A percentile compares a stretch with the other conserved stretches of the same genome.
Conservation (phyloP, 2,113 vertebrate genomes). For the Festucalex cinctus region DNA sequence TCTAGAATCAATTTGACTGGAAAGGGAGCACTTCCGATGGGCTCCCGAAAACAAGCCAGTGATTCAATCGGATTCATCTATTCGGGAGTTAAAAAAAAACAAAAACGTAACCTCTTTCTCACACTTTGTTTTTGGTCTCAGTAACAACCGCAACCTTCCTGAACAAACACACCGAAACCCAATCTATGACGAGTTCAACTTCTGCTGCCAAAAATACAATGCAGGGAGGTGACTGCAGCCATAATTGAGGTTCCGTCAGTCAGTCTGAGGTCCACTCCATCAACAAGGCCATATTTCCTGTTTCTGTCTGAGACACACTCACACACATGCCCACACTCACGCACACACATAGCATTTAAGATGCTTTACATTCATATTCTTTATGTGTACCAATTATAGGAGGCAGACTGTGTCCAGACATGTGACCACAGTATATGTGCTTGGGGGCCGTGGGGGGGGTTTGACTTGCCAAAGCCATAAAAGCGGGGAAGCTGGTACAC, state of each 20-base stretch:
- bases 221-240: conserved; percentile 12
- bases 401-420: conserved; percentile 17
- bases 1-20: background rate
- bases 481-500: conserved; percentile 43
- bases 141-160: conserved; percentile 3
- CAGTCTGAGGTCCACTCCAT: conserved; percentile 26
- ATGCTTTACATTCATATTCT: conserved; percentile 13
- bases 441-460: conserved; percentile 2
- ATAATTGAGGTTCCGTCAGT: conserved; percentile 32
- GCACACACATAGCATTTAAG: conserved; percentile 11
- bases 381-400: conserved; percentile 6
- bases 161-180: conserved; percentile 22
- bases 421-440: conserved; percentile 5
- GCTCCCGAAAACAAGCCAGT: background rate
- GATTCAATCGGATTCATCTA: background rate
- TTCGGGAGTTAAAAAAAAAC: background rate
- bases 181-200: conserved; percentile 16
- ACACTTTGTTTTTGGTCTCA: background rate
- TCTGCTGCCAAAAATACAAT: conserved; percentile 34
- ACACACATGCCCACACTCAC: conserved; percentile 10
- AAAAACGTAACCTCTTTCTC: conserved; percentile 9
- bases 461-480: conserved; percentile 50
- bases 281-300: conserved; percentile 6
- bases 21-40: background rate
- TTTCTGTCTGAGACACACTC: conserved; percentile 10